Conservation (phyloP, 2,797 vertebrate genomes). For the Numenius phaeopus region DNA sequence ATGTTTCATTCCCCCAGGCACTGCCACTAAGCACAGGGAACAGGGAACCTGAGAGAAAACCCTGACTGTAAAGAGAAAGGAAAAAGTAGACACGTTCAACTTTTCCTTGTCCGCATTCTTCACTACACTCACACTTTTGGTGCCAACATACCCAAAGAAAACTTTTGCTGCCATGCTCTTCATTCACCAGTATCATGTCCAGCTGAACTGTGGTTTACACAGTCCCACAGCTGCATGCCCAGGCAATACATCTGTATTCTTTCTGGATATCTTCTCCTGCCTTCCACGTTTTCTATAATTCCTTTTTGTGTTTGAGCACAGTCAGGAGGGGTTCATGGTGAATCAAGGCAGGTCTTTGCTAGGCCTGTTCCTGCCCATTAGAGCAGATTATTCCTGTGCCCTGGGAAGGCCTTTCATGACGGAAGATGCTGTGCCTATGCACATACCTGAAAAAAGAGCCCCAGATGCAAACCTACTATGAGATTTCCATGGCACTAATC, state of each 20-base stretch:
- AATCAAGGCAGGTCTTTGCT: neutral
- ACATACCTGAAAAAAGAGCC: neutral
- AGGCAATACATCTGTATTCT: neutral
- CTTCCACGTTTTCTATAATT: neutral
- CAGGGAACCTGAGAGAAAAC: neutral
- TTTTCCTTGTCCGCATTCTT: neutral
- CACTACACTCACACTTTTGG: neutral
- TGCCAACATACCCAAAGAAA: neutral
- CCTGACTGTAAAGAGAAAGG: neutral
- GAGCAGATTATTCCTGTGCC: neutral
- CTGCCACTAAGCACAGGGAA: neutral
- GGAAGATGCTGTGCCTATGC: neutral
- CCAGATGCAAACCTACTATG: neutral
- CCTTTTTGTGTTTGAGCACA: neutral
- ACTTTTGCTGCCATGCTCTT: neutral
- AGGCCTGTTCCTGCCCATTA: neutral
- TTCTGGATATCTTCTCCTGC: neutral
- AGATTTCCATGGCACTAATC: neutral
- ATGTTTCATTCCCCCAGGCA: neutral
- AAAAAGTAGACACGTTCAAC: neutral
- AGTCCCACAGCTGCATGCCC: neutral
- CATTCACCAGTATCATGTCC: neutral
- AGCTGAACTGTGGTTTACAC: neutral
- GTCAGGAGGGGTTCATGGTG: neutral
- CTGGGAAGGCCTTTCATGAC: neutral